Evolutionary conservation across 2,113 vertebrate genomes (phyloP).

Genomic region (Helogale parvula): DNA sequence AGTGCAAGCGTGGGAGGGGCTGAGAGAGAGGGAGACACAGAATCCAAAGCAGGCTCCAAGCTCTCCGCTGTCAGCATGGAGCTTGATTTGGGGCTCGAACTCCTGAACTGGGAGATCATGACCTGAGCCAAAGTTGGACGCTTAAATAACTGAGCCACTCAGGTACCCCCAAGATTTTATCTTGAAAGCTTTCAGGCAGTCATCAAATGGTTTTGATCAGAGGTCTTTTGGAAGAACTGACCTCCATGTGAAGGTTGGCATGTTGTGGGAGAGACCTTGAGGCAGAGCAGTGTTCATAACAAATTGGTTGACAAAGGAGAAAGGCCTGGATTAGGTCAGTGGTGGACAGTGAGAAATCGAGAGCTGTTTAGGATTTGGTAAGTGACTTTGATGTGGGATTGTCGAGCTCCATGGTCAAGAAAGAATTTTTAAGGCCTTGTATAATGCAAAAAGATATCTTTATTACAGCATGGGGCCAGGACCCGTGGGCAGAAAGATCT

Average conservation of each 20-base stretch:
- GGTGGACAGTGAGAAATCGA: background rate
- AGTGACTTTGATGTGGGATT: background rate
- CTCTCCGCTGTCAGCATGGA: no score
- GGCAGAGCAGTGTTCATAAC: background rate
- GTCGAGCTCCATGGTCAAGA: background rate
- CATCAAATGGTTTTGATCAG: background rate
- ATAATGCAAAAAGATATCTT: background rate
- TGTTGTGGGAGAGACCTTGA: background rate
- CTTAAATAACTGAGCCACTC: no score
- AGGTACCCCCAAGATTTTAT: background rate
- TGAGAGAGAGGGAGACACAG: no score
- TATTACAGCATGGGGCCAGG: background rate
- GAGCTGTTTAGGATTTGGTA: background rate
- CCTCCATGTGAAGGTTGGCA: background rate
- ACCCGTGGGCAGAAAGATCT: background rate
- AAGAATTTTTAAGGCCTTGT: background rate
- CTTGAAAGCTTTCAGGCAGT: background rate
- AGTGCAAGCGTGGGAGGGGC: no score
- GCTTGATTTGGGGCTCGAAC: no score
- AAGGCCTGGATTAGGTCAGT: background rate
- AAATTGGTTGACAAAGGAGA: background rate
- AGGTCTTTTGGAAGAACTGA: background rate
- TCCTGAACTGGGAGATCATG: no score
- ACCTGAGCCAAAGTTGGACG: no score
- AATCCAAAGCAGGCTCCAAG: no score